A percentile compares a stretch with the other conserved stretches of the same genome.
Evolutionary conservation across 2,797 vertebrate genomes (phyloP).

Genomic region (Neostethus bicornis): DNA sequence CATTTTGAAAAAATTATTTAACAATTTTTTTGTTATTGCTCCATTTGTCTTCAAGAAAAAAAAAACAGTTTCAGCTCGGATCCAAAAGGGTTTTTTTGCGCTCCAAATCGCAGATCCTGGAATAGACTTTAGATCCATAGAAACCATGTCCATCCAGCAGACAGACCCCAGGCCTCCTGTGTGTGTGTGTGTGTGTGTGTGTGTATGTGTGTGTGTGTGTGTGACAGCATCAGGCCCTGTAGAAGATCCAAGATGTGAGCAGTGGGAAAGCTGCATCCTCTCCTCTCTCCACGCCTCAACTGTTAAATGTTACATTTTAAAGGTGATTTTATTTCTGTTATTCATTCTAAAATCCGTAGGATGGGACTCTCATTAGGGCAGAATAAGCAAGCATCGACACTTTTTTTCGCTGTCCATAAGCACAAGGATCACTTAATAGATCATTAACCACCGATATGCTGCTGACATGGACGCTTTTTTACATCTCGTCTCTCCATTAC

Average conservation of each 20-base stretch:
- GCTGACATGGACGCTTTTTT: constrained; percentile 84
- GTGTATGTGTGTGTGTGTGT: no score
- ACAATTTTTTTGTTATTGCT: constrained; percentile 33
- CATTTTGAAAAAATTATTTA: constrained; percentile 9
- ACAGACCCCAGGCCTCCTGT: constrained; percentile 59
- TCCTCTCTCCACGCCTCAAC: constrained; percentile 69
- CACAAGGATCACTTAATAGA: constrained; percentile 86
- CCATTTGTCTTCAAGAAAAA: constrained; percentile 28
- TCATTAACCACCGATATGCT: constrained; percentile 89
- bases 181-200: no score
- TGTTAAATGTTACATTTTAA: constrained; percentile 81
- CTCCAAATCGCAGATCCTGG: constrained; percentile 48
- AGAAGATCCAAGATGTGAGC: constrained; percentile 65
- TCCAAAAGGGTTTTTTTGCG: constrained; percentile 33
- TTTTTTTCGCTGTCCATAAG: constrained; percentile 87
- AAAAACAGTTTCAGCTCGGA: constrained; percentile 22
- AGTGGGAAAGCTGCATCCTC: constrained; percentile 59
- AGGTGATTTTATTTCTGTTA: constrained; percentile 85
- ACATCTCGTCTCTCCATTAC: constrained; percentile 83
- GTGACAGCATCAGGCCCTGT: constrained; percentile 57
- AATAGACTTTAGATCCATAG: constrained; percentile 52
- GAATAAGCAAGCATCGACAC: constrained; percentile 86
- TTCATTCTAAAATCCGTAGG: constrained; percentile 89
- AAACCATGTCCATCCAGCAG: constrained; percentile 29
- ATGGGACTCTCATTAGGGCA: constrained; percentile 84